Evolutionary conservation across 2,113 vertebrate species (phyloP), one percentile per base, ranked within the genome.

Genomic region (Megaceryle torquata): DNA sequence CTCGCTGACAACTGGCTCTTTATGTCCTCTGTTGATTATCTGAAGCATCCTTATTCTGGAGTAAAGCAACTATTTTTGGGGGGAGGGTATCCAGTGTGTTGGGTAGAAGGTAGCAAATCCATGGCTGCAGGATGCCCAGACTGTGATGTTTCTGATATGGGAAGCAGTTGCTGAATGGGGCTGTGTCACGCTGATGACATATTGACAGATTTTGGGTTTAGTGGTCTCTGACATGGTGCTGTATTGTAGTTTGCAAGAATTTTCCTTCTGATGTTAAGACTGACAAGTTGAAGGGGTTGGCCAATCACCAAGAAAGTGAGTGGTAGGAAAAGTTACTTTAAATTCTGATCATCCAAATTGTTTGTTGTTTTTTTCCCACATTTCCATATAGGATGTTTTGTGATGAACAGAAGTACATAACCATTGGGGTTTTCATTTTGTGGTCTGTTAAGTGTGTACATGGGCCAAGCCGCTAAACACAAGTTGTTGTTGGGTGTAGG

Each of bases 11-110:
- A 15, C 15, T 31, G 8, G 2, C 3, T 85, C 41, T 82, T 77
- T 82, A 57, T 96, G 15, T 88, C 57, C 9, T 72, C 35, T 72
- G 20, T 25, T 17, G 21, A 13, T 70, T 86, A 33, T 20, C 44
- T 41, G 50, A 24, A 88, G 50, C 0, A 0, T 72, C 50, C 31
- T 70, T 0, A 0, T 80, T 72, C 19, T 3, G 0, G 9, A 18
- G 29, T 14, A 37, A 26, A 92, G 10, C 1, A 1, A 37, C 13
- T 82, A 41, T 6, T 11, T 46, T 85, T 88, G 57, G 39, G 22
- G 35, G 31, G 31, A 87, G 5, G 3, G 14, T 51, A 26, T 41
- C 9, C 67, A 68, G 57, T 25, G 10, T 29, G 25, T 6, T 41
- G 26, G 18, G 15, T 51, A 57, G 25, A 82, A 41, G 20, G 28